Evolutionary conservation across 2,113 vertebrate genomes (phyloP).

Genomic region (Brienomyrus brachyistius): DNA sequence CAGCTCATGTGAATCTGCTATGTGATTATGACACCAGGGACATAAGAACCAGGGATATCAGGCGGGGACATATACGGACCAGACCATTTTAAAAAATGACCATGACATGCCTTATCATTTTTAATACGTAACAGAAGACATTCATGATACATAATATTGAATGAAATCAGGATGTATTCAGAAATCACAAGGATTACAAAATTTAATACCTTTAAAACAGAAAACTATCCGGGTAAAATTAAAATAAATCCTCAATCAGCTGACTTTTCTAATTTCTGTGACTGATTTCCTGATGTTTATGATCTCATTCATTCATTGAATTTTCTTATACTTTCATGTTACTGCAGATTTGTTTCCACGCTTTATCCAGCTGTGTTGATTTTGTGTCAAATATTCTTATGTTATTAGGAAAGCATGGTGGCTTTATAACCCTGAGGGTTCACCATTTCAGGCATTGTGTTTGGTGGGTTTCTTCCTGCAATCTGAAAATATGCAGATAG

Average conservation of each 20-base stretch:
- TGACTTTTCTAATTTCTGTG: not conserved
- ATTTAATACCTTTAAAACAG: not conserved
- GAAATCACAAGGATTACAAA: not conserved
- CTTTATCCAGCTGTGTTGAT: no score
- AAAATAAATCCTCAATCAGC: not conserved
- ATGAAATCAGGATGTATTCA: not conserved
- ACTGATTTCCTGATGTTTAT: not conserved
- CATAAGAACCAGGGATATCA: not conserved
- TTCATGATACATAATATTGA: not conserved
- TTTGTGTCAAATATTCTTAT: no score
- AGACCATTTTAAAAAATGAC: not conserved
- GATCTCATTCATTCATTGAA: not conserved
- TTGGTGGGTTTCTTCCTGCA: no score
- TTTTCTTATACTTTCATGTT: not conserved
- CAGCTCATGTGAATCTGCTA: not conserved
- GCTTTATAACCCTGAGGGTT: no score
- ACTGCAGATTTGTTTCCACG: not conserved
- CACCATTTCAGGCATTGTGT: no score
- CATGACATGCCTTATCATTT: not conserved
- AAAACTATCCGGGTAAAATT: not conserved
- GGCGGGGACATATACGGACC: not conserved
- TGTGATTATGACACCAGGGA: not conserved
- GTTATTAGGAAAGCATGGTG: no score
- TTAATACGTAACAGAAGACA: not conserved
- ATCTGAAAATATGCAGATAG: no score